Conservation (phyloP, 2,888 invertebrate species). For the Cyclophora albipunctata region DNA sequence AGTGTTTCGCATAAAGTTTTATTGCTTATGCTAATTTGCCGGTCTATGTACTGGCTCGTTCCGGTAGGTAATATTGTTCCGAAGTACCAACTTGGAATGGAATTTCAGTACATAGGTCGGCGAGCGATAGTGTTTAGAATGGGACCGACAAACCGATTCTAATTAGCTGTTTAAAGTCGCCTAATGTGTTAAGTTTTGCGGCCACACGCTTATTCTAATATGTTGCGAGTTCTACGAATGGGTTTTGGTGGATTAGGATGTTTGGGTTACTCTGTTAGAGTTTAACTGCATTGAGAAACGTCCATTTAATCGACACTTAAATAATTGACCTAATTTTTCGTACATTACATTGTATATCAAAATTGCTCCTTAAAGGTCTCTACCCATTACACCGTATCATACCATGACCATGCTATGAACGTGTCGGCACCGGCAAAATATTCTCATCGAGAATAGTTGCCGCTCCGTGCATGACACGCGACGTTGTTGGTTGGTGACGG, state of each 20-base stretch:
- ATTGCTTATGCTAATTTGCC: conserved; percentile 49
- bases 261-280: not conserved
- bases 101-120: conserved; percentile 22
- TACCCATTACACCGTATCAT: too few species aligned
- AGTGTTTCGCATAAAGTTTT: conserved; percentile 36
- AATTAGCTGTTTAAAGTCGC: conserved; percentile 20
- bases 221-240: not conserved
- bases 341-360: too few species aligned
- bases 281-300: not conserved
- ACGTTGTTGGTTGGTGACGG: too few species aligned
- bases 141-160: conserved; percentile 15
- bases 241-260: not conserved
- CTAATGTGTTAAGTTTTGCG: not conserved
- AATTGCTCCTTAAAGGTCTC: too few species aligned
- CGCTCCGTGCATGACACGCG: too few species aligned
- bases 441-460: too few species aligned
- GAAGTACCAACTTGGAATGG: conserved; percentile 18
- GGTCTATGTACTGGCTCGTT: conserved; percentile 26
- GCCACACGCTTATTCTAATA: not conserved
- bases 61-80: conserved; percentile 13
- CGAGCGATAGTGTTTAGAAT: conserved; percentile 20
- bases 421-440: too few species aligned
- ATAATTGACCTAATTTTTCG: too few species aligned
- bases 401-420: too few species aligned
- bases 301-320: too few species aligned